phyloP scores from a whole-genome alignment of 2,113 vertebrate species.

The Lasiurus borealis region DNA sequence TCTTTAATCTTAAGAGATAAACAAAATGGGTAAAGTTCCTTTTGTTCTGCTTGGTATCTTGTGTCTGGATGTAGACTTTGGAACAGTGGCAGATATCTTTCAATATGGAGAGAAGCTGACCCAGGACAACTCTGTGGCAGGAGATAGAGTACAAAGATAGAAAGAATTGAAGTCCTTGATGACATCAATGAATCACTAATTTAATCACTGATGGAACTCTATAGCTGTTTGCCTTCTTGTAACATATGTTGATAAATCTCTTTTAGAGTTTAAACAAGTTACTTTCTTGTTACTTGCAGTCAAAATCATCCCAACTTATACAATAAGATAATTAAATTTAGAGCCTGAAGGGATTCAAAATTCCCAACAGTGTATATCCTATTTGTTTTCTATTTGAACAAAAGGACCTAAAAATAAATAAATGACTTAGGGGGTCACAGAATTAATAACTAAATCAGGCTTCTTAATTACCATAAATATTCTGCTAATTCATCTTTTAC shows the following conservation, averaged over 20 bases:
- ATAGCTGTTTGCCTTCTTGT: background rate
- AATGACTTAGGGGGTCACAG: background rate
- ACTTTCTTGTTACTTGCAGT: background rate
- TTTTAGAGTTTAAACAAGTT: slow-evolving; percentile 2
- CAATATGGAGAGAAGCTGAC: background rate
- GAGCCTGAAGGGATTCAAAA: background rate
- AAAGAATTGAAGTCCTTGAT: background rate
- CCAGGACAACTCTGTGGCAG: background rate
- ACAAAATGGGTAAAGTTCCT: background rate
- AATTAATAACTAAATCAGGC: background rate
- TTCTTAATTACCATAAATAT: background rate
- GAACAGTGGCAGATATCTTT: background rate
- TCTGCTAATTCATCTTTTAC: background rate
- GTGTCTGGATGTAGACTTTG: background rate
- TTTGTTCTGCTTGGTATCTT: background rate
- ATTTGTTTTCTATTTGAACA: background rate
- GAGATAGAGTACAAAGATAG: background rate
- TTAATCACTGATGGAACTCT: background rate
- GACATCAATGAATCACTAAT: background rate
- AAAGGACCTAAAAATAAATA: background rate
- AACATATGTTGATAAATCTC: background rate
- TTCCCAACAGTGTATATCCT: background rate
- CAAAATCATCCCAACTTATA: background rate
- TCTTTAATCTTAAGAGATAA: slow-evolving; percentile 5
- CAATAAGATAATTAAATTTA: background rate